Base-by-base conservation (phyloP, 2,113 vertebrate species). In the Etheostoma spectabile region DNA sequence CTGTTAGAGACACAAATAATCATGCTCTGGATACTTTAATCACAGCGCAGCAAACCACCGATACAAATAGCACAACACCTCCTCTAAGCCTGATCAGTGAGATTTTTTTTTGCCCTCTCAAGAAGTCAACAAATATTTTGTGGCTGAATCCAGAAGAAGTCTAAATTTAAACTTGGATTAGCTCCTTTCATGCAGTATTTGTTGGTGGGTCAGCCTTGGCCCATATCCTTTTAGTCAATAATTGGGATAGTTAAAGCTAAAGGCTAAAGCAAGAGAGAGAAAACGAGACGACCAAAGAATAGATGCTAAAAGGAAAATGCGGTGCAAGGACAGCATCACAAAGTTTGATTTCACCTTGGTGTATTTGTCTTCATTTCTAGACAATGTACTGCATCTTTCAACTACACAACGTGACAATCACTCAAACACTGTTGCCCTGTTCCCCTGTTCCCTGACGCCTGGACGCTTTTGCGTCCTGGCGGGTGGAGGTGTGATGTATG, bases 401-500 rank as follows among this genome's bases (percentile, higher is more conserved):
- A 11, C 48, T 52, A 56, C 66, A 2, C 18, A 2, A 12, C 0
- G 22, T 81, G 30, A 73, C 57, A 16, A 80, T 85, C 56, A 19
- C 59, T 82, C 79, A 76, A 42, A 77, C 45, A 68, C 53, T 70
- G 86, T 35, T 22, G n/a, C n/a, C n/a, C n/a, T n/a, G n/a, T 27
- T 27, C 49, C 38, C 45, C 68, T 49, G 52, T 64, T 80, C 48
- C 55, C 6, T 38, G 46, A 61, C 10, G 33, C 68, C 77, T 16
- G 35, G 52, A 30, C 5, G 35, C 61, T 65, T 12, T 19, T 1
- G 10, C 14, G 62, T 38, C 57, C 62, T 65, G 62, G 79, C 83
- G 88, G 85, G 85, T 33, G 82, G 82, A 88, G 82, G 80, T 63
- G 79, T 80, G 64, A 80, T 75, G 74, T 84, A 70, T 84, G 76